Conservation (phyloP, 2,113 vertebrate species). For the Tenrec ecaudatus region DNA sequence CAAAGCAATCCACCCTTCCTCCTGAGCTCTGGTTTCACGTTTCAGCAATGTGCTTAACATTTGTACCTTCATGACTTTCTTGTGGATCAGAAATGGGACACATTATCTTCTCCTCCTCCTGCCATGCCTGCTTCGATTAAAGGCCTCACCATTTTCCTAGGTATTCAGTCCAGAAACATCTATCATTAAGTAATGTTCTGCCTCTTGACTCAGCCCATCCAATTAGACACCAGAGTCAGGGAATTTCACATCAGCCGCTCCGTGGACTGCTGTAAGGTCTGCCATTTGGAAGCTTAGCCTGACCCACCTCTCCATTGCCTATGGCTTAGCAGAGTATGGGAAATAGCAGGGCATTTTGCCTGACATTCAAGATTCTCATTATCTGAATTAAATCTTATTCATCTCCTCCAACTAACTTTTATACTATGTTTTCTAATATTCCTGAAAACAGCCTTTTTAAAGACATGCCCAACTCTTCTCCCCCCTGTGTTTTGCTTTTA, state of each 20-base stretch:
- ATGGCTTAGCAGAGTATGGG: background rate
- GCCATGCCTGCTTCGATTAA: background rate
- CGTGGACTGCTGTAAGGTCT: background rate
- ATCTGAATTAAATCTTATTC: background rate
- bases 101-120: background rate
- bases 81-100: background rate
- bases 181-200: background rate
- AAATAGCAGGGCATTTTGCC: background rate
- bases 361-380: background rate
- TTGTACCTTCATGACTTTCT: background rate
- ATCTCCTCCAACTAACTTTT: background rate
- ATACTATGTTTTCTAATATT: background rate
- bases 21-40: background rate
- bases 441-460: background rate
- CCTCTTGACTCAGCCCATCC: background rate
- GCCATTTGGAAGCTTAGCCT: background rate
- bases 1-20: background rate
- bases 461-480: background rate
- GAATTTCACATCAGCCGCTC: background rate
- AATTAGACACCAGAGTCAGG: background rate
- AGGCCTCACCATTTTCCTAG: background rate
- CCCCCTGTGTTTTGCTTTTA: background rate
- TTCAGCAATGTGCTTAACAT: background rate
- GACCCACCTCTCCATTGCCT: background rate
- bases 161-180: background rate